Evolutionary conservation across 2,888 invertebrate genomes (phyloP), one percentile per base, ranked within the genome.

Genomic region (Ornithoptera priamus): DNA sequence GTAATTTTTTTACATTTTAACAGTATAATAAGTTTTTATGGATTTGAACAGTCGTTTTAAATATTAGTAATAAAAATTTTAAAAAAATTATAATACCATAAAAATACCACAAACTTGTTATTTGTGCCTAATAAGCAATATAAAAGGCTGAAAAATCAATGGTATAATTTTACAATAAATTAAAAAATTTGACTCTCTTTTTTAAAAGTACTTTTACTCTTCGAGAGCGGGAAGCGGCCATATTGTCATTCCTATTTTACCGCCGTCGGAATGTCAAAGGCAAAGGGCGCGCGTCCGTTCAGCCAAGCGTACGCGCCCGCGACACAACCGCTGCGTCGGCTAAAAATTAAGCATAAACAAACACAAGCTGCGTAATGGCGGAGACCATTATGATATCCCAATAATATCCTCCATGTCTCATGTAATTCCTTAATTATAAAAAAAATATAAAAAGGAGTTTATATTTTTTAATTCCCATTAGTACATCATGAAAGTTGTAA

Each of bases 331-430:
- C 66, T 70, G 74, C 78, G 73, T 75, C 77, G 77, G 78, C 86
- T 85, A 87, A 84, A 86, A 85, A 83, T 76, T 76, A 86, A 88
- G 82, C 83, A 87, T 80, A 86, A 75, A 83, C 79, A 80, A 80
- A 85, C 83, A 86, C 82, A 82, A 87, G 87, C 85, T 85, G 81
- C 86, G 86, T 85, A 87, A 72, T 84, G 84, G 79, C 70, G 30
- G 53, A 62, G n/a, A 65, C 65, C 53, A n/a, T 69, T 61, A 69
- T 61, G 57, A 57, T 30, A 68, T 20, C 62, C 57, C 69, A 53
- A 68, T 24, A 61, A 56, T 36, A 30, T 56, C 24, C 57, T 36
- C 22, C 39, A 22, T 20, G 10, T 61, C 39, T 36, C n/a, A 61
- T n/a, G 60, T 39, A 39, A 39, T 39, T 10, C 8, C 39, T 39